Percentiles rank a stretch among this genome's conserved stretches.
Evolutionary conservation across 2,888 invertebrate genomes (phyloP).

Genomic region (Platerodrilus igneus): DNA sequence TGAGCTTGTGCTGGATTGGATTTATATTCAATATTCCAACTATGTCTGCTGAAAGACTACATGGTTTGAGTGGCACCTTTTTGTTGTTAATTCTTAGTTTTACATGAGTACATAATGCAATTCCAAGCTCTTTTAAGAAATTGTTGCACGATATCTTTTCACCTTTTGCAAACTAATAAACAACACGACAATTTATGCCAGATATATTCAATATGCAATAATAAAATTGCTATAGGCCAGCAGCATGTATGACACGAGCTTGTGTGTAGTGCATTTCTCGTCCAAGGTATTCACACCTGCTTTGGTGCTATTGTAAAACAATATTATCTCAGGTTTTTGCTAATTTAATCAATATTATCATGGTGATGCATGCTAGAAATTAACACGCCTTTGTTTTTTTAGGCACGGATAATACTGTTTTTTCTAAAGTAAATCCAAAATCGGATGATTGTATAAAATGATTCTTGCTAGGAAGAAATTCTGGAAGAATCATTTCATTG

Average conservation of each 20-base stretch:
- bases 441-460: constrained; percentile 7
- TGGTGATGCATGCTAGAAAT: constrained; percentile 30
- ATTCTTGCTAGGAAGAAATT: constrained; percentile 20
- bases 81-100: no score
- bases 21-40: neutral
- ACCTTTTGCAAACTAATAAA: neutral
- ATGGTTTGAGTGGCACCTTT: constrained; percentile 1
- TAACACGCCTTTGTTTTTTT: constrained; percentile 28
- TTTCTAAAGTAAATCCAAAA: constrained; percentile 21
- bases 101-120: neutral
- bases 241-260: constrained; percentile 26
- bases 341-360: constrained; percentile 18
- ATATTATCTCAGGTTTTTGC: constrained; percentile 29
- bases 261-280: constrained; percentile 29
- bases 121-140: neutral
- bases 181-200: constrained; percentile 4
- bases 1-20: neutral
- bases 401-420: constrained; percentile 24
- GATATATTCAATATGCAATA: constrained; percentile 7
- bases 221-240: constrained; percentile 32
- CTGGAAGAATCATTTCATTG: constrained; percentile 19
- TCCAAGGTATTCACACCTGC: constrained; percentile 29
- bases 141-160: neutral
- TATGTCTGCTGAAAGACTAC: neutral
- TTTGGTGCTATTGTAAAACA: constrained; percentile 31